Evolutionary conservation across 2,797 vertebrate species (phyloP).

Genomic region (Hemitrygon akajei): DNA sequence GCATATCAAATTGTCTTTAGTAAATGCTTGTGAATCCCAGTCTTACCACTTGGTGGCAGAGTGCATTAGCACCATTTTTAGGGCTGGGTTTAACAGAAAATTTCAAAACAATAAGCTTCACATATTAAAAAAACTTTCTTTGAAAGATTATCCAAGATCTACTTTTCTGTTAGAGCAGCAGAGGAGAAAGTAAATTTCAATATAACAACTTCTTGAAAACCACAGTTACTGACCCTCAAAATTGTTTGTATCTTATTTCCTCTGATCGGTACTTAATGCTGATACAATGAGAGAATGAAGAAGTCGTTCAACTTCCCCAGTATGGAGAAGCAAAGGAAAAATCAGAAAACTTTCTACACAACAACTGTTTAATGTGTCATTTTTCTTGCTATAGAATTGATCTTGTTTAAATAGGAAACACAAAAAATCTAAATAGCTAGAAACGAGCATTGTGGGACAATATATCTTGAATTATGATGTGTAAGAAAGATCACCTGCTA

Average conservation of each 20-base stretch:
- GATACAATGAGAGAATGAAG: background rate
- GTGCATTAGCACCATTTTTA: background rate
- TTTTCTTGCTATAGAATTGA: too few relatives aligned
- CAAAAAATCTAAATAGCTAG: background rate
- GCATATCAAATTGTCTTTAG: background rate
- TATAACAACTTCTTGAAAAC: background rate
- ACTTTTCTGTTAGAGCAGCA: background rate
- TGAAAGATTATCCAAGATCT: background rate
- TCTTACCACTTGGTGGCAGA: background rate
- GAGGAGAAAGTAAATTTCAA: background rate
- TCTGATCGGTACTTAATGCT: background rate
- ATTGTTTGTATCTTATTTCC: background rate
- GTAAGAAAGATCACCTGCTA: background rate
- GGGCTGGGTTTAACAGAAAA: background rate
- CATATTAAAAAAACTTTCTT: background rate
- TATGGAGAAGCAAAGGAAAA: background rate
- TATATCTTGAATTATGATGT: background rate
- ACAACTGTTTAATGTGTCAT: background rate
- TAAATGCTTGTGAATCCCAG: background rate
- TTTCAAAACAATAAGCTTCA: background rate
- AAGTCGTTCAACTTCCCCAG: background rate
- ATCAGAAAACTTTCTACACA: background rate
- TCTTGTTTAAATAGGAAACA: background rate
- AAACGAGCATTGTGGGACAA: background rate
- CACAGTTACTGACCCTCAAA: background rate